A percentile compares a stretch with the other conserved stretches of the same genome.
These are phyloP conservation scores for Xerus rutilus DNA, from an alignment of 2,797 vertebrate species.

Conservation along the genomic window DNA sequence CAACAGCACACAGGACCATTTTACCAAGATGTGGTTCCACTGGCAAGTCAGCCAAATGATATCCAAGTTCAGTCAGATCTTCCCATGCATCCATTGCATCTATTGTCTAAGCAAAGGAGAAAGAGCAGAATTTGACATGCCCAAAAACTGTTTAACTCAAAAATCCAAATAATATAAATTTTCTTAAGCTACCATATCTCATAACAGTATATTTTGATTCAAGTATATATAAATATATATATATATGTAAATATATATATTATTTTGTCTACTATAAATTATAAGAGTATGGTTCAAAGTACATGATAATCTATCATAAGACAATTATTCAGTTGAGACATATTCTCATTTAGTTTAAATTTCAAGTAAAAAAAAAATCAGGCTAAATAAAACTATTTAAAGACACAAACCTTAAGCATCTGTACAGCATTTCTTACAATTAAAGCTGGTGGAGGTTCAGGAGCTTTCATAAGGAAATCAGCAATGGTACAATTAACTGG, in stretches of 20 bases:
- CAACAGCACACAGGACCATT: conserved; percentile 96
- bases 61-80: conserved; percentile 96
- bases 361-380: conserved; percentile 55
- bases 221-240: background rate
- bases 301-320: background rate
- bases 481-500: conserved; percentile 92
- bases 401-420: conserved; percentile 94
- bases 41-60: conserved; percentile 95
- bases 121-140: background rate
- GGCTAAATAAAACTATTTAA: conserved; percentile 14
- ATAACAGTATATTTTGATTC: conserved; percentile 49
- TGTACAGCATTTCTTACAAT: conserved; percentile 95
- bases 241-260: background rate
- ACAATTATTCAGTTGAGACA: conserved; percentile 57
- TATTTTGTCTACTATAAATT: conserved; percentile 41
- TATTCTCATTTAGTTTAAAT: conserved; percentile 39
- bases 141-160: background rate
- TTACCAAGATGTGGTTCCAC: conserved; percentile 98
- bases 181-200: background rate
- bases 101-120: conserved; percentile 89
- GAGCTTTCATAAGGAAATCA: conserved; percentile 96
- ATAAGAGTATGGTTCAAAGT: conserved; percentile 32
- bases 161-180: conserved; percentile 12
- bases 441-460: conserved; percentile 94
- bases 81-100: conserved; percentile 96